Conservation (phyloP, 2,797 vertebrate species). For the Manis crassicaudata region DNA sequence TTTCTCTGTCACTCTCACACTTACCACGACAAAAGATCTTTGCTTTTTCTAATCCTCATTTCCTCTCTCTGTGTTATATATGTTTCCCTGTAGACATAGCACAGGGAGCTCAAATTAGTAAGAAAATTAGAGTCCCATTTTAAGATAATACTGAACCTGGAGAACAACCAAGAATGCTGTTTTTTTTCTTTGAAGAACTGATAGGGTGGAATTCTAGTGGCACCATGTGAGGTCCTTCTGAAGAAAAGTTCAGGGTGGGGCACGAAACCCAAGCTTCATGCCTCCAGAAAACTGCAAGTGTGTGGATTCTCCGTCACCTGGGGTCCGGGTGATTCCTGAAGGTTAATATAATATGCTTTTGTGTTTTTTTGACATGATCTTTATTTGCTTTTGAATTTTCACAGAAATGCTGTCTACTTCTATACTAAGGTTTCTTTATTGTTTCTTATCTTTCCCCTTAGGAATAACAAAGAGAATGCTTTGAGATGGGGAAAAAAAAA, state of each 20-base stretch:
- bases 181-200: constrained; percentile 28
- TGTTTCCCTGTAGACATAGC: constrained; percentile 5
- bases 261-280: constrained; percentile 31
- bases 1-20: background rate
- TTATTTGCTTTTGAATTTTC: constrained; percentile 64
- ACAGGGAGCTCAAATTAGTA: constrained; percentile 35
- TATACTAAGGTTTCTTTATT: constrained; percentile 28
- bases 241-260: constrained; percentile 50
- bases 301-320: constrained; percentile 28
- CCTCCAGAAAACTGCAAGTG: constrained; percentile 30
- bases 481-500: background rate
- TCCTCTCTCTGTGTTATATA: background rate
- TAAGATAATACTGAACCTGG: constrained; percentile 31
- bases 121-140: constrained; percentile 20
- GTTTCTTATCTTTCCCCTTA: background rate
- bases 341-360: constrained; percentile 55
- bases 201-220: constrained; percentile 55
- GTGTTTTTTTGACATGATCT: background rate
- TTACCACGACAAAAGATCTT: background rate
- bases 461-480: constrained; percentile 51
- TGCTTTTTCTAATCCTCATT: background rate
- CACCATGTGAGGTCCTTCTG: constrained; percentile 31
- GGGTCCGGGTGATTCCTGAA: constrained; percentile 52
- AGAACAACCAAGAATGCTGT: constrained; percentile 48
- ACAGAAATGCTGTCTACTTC: background rate